These are phyloP conservation scores for Nebria ingens DNA, from an alignment of 1,140 invertebrate species.

Conservation along the genomic window DNA sequence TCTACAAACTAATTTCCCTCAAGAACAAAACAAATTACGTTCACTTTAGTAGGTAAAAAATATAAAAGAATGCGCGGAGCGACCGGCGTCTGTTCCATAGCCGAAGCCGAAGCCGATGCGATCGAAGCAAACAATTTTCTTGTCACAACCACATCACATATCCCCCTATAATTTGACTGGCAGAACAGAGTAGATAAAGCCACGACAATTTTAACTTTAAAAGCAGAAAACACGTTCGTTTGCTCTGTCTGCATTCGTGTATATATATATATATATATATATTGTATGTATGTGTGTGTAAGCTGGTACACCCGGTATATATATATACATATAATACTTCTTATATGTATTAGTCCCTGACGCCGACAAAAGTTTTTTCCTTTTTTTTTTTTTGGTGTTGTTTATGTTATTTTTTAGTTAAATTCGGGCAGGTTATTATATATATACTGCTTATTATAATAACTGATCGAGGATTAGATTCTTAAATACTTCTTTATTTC, in stretches of 20 bases:
- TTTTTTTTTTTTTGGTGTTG: not conserved
- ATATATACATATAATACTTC: not conserved
- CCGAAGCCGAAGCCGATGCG: not conserved
- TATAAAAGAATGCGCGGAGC: not conserved
- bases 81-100: not conserved
- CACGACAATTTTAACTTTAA: slow-evolving; percentile 8
- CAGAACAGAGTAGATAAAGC: slow-evolving; percentile 5
- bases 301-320: not conserved
- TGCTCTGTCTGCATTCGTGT: not conserved
- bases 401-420: not conserved
- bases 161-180: slow-evolving; percentile 9
- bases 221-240: not conserved
- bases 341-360: not conserved
- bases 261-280: no score
- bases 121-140: not conserved
- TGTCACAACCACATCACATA: not conserved
- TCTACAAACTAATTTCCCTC: slow-evolving; percentile 5
- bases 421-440: not conserved
- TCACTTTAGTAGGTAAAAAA: not conserved
- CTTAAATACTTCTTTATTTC: not conserved
- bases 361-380: not conserved
- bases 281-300: no score
- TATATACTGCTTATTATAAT: slow-evolving; percentile 6
- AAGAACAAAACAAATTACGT: slow-evolving; percentile 4
- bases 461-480: slow-evolving; percentile 6